Evolutionary conservation across 2,888 invertebrate genomes (phyloP), one percentile per base, ranked within the genome.

Genomic region (Dascillus cervinus): DNA sequence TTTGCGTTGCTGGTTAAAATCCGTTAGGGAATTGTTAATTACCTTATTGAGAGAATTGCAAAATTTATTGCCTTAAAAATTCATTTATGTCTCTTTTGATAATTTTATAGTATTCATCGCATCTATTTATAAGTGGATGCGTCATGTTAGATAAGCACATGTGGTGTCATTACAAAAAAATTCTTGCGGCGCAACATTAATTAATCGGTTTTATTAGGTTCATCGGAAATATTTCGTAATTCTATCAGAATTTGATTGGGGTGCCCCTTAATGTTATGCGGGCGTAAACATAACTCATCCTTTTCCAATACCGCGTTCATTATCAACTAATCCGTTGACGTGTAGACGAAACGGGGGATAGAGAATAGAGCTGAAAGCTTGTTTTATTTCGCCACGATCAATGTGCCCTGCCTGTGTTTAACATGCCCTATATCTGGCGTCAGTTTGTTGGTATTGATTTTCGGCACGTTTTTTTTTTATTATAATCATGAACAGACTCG

Each of bases 391-490:
- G 35, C 37, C 41, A 21, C 44, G 42, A 44, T 44, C 42, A 42
- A 42, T 42, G 42, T 42, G 39, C 44, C 35, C 32, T 32, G 31
- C 31, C 34, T 37, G 36, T 41, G 39, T 43, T 43, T 37, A 43
- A 40, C 43, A 43, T 43, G 39, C 43, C 43, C 43, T 34, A 39
- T 39, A 43, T 41, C 30, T 42, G 30, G 30, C 41, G 44, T 41
- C 44, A 44, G 44, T 44, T 44, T 41, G 44, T 34, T 34, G 26
- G 34, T 44, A 44, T 44, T 39, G 44, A 44, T 44, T 44, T 44
- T 39, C 32, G 30, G 22, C 37, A 37, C 28, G 32, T 35, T 39
- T 35, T 44, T 39, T 39, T 37, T 23, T 33, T 33, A 33, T 32
- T 37, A n/a, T n/a, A n/a, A n/a, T n/a, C n/a, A n/a, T n/a, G n/a